Base-by-base conservation (phyloP, 23 tunicate genomes). In the Trididemnum nubilum region DNA sequence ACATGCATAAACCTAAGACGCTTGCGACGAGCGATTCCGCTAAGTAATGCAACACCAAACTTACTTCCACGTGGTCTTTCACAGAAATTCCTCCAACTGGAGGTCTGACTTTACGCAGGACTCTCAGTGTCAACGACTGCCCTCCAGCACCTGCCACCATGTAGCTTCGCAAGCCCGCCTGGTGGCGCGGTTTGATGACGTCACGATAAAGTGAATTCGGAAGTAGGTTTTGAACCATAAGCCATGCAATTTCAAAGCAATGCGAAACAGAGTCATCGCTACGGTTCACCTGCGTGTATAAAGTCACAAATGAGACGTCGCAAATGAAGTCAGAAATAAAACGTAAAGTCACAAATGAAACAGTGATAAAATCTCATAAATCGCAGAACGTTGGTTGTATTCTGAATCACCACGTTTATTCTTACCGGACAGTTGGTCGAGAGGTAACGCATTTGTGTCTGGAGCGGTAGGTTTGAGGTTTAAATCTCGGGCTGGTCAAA, bases 71-170 rank as follows among this genome's bases (percentile, higher is more conserved):
- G 82, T 85, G 99, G 36, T 95, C 99, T 73, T 95, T 95, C 23
- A 95, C 96, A 33, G 96, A 73, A 57, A 95, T 95, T 1, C 99
- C 99, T 32, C 99, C 99, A 44, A 95, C 99, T 18, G 99, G 99
- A 5, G 96, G 89, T 4, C 88, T 75, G 27, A 90, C 99, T 64
- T 83, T 91, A 75, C 99, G 90, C 40, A 95, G 26, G 23, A 94
- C 99, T 19, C 99, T 59, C 35, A 93, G 74, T 1, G 84, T 77
- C 1, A 93, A 86, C 30, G 94, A 74, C 59, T 75, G 77, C 34
- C 98, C 89, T 23, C 98, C 98, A 0, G 75, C 84, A 15, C 93
- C 98, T 2, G 87, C 65, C 44, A 93, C 89, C 22, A 88, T 82
- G 34, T 85, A 65, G 26, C 38, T 36, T 7, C 71, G 81, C 35